A percentile compares a stretch with the other conserved stretches of the same genome.
phyloP scores from a whole-genome alignment of 2,113 vertebrate species.

The Leptobrachium leishanense region DNA sequence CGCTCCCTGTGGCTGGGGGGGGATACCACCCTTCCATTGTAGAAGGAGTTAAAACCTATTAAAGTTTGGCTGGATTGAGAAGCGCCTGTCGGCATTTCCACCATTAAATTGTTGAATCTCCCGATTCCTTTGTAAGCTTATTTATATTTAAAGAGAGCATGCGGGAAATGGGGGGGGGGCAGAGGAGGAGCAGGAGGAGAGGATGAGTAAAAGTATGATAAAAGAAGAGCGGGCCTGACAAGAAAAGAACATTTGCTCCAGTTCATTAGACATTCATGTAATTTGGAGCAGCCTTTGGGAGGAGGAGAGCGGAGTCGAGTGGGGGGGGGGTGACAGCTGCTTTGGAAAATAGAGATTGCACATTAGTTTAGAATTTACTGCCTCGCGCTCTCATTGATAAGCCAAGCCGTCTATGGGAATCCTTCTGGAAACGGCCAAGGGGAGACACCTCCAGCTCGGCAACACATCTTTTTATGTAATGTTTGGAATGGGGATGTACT shows the following conservation, averaged over 20 bases:
- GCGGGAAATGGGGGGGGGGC: background rate
- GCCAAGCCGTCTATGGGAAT: constrained; percentile 22
- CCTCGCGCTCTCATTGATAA: constrained; percentile 35
- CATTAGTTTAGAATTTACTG: constrained; percentile 35
- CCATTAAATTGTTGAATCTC: constrained; percentile 18
- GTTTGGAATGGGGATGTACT: background rate
- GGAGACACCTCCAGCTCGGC: constrained; percentile 21
- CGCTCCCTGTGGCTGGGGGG: too few species aligned
- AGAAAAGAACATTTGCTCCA: background rate
- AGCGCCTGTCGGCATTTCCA: background rate
- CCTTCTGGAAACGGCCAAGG: constrained; percentile 25
- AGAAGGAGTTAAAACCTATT: too few species aligned
- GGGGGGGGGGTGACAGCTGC: constrained; percentile 16
- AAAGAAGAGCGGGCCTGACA: background rate
- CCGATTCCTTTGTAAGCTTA: background rate
- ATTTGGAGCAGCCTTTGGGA: constrained; percentile 13
- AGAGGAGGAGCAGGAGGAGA: background rate
- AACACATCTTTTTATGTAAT: background rate
- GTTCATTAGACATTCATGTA: constrained; percentile 33
- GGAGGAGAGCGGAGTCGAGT: background rate
- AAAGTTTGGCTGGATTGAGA: background rate
- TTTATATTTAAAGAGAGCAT: constrained; percentile 14
- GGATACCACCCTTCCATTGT: too few species aligned
- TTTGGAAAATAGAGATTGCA: constrained; percentile 37
- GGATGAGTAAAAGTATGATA: background rate